A percentile compares a stretch with the other conserved stretches of the same genome.
These are phyloP conservation scores for Drosophila paulistorum DNA, from an alignment of 1,140 invertebrate genomes.

Conservation along the genomic window DNA sequence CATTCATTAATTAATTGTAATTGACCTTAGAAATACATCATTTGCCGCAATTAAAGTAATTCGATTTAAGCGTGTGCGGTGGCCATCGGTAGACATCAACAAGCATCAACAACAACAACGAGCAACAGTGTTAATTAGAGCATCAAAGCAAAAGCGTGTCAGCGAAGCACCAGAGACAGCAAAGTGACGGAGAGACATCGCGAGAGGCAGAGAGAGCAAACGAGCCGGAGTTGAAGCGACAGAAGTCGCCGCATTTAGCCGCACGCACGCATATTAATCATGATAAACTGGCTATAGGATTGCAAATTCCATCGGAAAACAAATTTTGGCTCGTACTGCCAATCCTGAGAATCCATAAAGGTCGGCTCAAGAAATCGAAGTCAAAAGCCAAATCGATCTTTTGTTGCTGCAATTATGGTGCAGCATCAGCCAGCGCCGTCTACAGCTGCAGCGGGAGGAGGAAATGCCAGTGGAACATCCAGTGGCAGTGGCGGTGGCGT, in stretches of 20 bases:
- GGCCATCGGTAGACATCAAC: conserved; percentile 31
- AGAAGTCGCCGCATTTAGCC: conserved; percentile 48
- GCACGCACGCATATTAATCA: conserved; percentile 73
- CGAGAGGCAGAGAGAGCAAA: conserved; percentile 26
- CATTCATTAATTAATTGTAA: conserved; percentile 29
- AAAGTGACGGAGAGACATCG: conserved; percentile 34
- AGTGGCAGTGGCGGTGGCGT: conserved; percentile 25
- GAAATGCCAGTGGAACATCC: conserved; percentile 22
- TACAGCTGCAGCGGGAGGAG: conserved; percentile 27
- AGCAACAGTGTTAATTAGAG: conserved; percentile 64
- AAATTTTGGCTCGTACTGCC: conserved; percentile 54
- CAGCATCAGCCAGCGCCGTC: conserved; percentile 65
- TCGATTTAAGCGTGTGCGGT: conserved; percentile 49
- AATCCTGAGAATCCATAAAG: conserved; percentile 65
- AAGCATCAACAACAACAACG: conserved; percentile 18
- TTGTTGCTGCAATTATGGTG: conserved; percentile 64
- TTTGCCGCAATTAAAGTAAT: conserved; percentile 23
- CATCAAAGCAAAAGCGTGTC: conserved; percentile 50
- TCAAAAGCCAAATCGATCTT: conserved; percentile 38
- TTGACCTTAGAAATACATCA: conserved; percentile 31
- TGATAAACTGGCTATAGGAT: conserved; percentile 62
- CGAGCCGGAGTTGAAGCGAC: conserved; percentile 44
- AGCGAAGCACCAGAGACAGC: conserved; percentile 57
- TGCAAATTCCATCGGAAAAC: conserved; percentile 58
- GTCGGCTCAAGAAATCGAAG: conserved; percentile 35